Evolutionary conservation across 2,113 vertebrate genomes (phyloP).

Genomic region (Mobula hypostoma): DNA sequence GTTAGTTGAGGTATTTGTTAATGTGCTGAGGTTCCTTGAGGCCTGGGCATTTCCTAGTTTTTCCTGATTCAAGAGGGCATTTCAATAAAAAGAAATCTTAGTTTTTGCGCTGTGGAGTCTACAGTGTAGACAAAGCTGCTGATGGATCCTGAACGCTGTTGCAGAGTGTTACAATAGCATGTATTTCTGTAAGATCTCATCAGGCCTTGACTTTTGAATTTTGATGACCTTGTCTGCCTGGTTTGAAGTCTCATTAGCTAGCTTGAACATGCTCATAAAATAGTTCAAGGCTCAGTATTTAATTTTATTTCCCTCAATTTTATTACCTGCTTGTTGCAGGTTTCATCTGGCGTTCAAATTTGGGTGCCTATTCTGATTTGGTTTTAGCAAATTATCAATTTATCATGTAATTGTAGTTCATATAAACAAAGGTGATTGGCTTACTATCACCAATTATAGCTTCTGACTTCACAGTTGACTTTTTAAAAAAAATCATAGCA

Average conservation of each 20-base stretch:
- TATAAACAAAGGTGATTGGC: not conserved
- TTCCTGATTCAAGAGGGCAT: not conserved
- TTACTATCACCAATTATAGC: not conserved
- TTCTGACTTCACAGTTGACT: not conserved
- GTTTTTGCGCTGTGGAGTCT: too few relatives aligned
- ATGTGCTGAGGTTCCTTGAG: not conserved
- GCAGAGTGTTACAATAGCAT: not conserved
- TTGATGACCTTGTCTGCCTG: not conserved
- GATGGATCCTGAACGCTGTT: not conserved
- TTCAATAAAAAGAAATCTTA: not conserved
- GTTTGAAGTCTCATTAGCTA: not conserved
- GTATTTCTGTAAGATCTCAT: not conserved
- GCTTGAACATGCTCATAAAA: not conserved
- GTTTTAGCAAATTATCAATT: not conserved
- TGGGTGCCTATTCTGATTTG: not conserved
- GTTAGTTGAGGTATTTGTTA: not conserved
- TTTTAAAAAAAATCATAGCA: not conserved
- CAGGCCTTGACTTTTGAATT: not conserved
- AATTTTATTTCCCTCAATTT: not conserved
- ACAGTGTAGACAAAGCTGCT: too few relatives aligned
- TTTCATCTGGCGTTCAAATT: not conserved
- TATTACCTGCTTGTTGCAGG: not conserved
- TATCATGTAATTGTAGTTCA: not conserved
- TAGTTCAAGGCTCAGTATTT: not conserved
- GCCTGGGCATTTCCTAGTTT: too few relatives aligned